These are phyloP conservation scores for Pelochelys cantorii DNA, from an alignment of 2,797 vertebrate genomes.

Conservation along the genomic window DNA sequence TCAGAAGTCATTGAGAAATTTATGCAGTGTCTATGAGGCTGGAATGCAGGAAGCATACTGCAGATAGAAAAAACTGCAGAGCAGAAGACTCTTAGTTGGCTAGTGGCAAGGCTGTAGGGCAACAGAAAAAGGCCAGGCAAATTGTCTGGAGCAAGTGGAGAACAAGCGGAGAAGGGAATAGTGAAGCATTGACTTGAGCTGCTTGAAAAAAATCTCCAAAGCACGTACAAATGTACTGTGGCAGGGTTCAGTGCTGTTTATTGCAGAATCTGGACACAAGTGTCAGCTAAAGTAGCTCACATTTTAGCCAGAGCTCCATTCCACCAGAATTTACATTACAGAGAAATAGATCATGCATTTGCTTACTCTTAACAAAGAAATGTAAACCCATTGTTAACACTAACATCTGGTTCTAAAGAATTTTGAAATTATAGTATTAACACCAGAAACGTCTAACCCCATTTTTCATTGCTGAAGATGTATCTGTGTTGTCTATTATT, in stretches of 20 bases:
- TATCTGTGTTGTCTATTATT: slow-evolving; percentile 21
- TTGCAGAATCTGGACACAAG: neutral
- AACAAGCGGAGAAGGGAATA: neutral
- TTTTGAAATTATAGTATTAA: slow-evolving; percentile 18
- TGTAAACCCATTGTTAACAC: neutral
- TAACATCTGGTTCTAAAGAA: slow-evolving; percentile 16
- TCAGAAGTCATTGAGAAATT: neutral
- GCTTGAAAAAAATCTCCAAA: neutral
- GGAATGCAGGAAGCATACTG: neutral
- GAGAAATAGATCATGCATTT: slow-evolving; percentile 4
- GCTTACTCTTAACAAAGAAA: slow-evolving; percentile 27
- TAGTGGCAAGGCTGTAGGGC: neutral
- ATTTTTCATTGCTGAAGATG: neutral
- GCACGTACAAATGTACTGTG: neutral
- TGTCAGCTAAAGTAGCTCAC: neutral
- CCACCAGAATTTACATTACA: neutral
- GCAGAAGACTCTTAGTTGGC: neutral
- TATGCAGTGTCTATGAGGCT: neutral
- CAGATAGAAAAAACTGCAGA: neutral
- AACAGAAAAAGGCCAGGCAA: neutral
- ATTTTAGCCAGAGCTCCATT: neutral
- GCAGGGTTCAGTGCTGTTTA: neutral
- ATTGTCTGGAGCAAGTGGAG: neutral
- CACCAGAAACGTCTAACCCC: neutral
- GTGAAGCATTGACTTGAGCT: neutral